phyloP scores from a whole-genome alignment of 2,113 vertebrate species.

The Chaetura pelagica region DNA sequence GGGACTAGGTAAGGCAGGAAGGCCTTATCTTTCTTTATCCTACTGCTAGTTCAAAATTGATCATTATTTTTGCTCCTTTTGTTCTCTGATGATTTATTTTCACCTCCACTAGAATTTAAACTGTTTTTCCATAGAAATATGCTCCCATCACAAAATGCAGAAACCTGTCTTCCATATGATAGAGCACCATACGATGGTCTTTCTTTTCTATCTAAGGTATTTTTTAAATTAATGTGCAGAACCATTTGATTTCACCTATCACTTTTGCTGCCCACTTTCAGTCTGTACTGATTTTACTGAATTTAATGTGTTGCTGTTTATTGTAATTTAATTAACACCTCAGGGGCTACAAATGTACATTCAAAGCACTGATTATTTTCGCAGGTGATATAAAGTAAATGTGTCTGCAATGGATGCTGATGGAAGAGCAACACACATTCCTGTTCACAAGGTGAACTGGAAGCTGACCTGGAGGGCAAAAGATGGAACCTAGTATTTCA shows the following conservation, averaged over 20 bases:
- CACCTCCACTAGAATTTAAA: neutral
- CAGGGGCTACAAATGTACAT: neutral
- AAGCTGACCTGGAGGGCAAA: neutral
- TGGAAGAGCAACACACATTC: neutral
- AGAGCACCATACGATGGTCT: neutral
- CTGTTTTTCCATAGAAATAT: neutral
- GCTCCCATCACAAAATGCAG: neutral
- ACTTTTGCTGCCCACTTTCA: neutral
- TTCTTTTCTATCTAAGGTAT: neutral
- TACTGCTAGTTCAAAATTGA: neutral
- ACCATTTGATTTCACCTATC: neutral
- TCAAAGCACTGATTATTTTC: neutral
- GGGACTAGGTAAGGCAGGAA: neutral
- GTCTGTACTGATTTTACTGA: neutral
- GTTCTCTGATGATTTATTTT: neutral
- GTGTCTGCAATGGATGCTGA: neutral
- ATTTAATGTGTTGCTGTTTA: neutral
- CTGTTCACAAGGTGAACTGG: neutral
- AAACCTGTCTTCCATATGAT: neutral
- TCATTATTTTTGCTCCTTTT: neutral
- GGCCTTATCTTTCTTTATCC: neutral
- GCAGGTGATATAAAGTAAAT: neutral
- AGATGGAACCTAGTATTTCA: neutral
- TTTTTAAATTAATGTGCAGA: neutral
- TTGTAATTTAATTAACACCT: neutral